Percentiles rank a stretch among this genome's conserved stretches.
phyloP scores from a whole-genome alignment of 2,797 vertebrate genomes.

The Caiman crocodilus region DNA sequence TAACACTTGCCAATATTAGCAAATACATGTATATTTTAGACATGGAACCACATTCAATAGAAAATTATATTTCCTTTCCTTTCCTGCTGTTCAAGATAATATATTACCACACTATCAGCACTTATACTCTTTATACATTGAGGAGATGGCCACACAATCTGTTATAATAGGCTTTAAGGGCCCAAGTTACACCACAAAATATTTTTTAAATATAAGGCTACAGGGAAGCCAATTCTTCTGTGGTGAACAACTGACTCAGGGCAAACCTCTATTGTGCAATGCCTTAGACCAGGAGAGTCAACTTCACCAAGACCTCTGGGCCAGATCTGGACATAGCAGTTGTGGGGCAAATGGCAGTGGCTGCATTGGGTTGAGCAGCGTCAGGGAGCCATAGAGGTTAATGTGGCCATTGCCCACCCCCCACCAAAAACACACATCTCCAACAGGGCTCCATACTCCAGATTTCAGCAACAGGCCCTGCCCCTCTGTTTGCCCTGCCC shows the following conservation, averaged over 20 bases:
- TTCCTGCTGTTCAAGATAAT: neutral
- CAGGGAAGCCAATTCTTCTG: neutral
- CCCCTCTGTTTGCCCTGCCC: neutral
- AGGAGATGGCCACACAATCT: neutral
- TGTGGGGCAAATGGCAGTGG: too few species aligned
- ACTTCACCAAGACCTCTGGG: too few species aligned
- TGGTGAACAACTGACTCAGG: neutral
- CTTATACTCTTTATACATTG: neutral
- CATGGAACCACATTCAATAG: neutral
- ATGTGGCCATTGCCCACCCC: too few species aligned
- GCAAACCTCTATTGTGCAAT: neutral
- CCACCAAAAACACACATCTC: too few species aligned
- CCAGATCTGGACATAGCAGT: too few species aligned
- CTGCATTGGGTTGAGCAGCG: too few species aligned
- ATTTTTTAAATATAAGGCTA: neutral
- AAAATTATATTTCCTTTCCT: neutral
- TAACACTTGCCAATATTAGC: neutral
- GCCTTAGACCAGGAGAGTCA: too few species aligned
- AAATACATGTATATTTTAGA: neutral
- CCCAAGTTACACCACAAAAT: neutral
- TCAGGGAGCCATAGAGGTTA: too few species aligned
- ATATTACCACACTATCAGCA: neutral
- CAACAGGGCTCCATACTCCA: neutral
- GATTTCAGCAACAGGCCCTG: neutral
- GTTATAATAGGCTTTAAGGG: neutral